Percentiles rank a stretch among this genome's conserved stretches.
phyloP scores from a whole-genome alignment of 2,888 invertebrate genomes.

The Protonemura montana region DNA sequence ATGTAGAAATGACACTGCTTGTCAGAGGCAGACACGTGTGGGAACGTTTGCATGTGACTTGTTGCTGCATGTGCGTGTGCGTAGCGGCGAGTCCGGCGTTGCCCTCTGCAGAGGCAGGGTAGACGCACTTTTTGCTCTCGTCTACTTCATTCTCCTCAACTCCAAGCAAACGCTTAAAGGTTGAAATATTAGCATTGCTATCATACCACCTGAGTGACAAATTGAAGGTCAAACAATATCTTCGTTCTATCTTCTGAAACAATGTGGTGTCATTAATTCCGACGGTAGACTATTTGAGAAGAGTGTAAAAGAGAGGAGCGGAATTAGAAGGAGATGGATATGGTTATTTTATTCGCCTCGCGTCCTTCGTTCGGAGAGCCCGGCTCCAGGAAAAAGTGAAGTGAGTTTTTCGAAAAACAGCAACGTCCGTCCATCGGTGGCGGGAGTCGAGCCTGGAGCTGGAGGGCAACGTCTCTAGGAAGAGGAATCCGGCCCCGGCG shows the following conservation, averaged over 20 bases:
- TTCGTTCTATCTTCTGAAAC: constrained; percentile 46
- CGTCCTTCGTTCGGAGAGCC: constrained; percentile 43
- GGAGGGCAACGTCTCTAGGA: neutral
- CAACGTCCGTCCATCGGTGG: neutral
- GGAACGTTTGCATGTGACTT: neutral
- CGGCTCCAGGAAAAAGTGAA: constrained; percentile 43
- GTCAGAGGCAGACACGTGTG: neutral
- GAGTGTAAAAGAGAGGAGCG: constrained; percentile 36
- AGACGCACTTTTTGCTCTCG: neutral
- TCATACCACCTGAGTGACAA: constrained; percentile 48
- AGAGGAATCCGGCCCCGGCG: constrained; percentile 25
- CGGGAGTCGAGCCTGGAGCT: neutral
- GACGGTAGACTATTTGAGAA: constrained; percentile 34
- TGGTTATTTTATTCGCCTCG: constrained; percentile 42
- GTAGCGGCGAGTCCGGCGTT: neutral
- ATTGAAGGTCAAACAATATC: constrained; percentile 49
- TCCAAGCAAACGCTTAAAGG: constrained; percentile 21
- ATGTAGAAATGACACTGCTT: neutral
- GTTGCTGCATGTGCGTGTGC: neutral
- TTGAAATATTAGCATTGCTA: constrained; percentile 49
- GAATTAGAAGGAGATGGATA: constrained; percentile 36
- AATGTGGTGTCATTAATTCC: constrained; percentile 47
- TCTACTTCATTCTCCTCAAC: constrained; percentile 19
- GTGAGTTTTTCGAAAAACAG: neutral
- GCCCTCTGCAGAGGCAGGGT: neutral